Conservation (phyloP, 2,113 vertebrate genomes). For the Miniopterus natalensis region DNA sequence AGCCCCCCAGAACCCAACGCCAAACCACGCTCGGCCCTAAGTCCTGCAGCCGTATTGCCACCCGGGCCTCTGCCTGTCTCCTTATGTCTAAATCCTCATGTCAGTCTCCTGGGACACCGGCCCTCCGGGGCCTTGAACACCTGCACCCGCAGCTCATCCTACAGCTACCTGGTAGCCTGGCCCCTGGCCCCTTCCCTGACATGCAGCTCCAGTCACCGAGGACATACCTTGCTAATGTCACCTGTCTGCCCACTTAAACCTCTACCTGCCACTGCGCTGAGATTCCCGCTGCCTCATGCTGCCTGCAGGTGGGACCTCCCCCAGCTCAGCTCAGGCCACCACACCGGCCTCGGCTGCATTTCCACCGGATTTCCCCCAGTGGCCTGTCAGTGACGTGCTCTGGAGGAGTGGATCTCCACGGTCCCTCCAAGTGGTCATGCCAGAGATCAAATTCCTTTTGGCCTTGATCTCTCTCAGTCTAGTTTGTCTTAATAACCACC, state of each 20-base stretch:
- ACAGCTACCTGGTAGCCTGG: background rate
- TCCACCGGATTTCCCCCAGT: background rate
- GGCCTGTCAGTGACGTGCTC: accelerated
- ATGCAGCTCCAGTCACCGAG: accelerated
- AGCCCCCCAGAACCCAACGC: too few relatives aligned
- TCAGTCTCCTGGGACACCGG: background rate
- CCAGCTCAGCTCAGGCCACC: accelerated
- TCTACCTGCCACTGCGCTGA: accelerated
- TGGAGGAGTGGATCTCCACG: background rate
- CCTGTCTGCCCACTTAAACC: too few relatives aligned
- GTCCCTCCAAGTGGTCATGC: background rate
- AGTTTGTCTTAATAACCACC: background rate
- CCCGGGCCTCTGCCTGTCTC: background rate
- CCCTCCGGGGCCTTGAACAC: background rate
- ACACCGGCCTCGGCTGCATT: too few relatives aligned
- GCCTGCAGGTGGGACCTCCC: background rate
- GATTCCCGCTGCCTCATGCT: too few relatives aligned
- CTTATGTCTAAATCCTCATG: too few relatives aligned
- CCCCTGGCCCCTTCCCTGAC: too few relatives aligned
- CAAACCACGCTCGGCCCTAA: too few relatives aligned
- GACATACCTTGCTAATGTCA: accelerated
- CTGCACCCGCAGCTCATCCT: background rate
- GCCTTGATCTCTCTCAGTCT: background rate
- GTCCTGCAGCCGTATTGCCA: background rate
- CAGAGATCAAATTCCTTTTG: background rate